Percentiles rank a stretch among this genome's conserved stretches.
phyloP scores from a whole-genome alignment of 2,113 vertebrate species.

The Sturnus vulgaris region DNA sequence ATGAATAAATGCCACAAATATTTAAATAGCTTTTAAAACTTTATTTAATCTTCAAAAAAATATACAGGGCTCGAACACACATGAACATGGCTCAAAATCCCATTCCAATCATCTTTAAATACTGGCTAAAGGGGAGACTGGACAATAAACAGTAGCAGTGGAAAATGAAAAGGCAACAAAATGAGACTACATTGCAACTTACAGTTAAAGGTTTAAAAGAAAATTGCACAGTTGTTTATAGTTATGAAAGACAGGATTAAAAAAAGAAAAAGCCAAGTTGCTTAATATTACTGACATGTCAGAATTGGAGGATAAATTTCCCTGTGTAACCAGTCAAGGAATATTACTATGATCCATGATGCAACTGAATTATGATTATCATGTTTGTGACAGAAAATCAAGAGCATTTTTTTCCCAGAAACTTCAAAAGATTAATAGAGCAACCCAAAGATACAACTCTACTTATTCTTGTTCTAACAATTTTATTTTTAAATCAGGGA shows the following conservation, averaged over 20 bases:
- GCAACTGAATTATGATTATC: neutral
- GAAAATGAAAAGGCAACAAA: neutral
- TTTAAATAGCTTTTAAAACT: neutral
- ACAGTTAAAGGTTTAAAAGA: neutral
- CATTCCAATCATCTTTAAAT: neutral
- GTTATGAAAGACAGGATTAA: neutral
- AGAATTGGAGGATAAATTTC: conserved; percentile 34
- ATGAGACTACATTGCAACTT: neutral
- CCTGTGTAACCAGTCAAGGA: neutral
- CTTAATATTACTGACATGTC: neutral
- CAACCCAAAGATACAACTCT: neutral
- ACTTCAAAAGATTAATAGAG: conserved; percentile 2
- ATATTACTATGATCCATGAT: conserved; percentile 6
- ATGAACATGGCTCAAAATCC: neutral
- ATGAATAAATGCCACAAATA: conserved; percentile 11
- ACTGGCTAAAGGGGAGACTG: neutral
- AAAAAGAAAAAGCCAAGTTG: neutral
- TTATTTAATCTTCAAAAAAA: conserved; percentile 22
- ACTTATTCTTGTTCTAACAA: neutral
- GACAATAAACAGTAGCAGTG: neutral
- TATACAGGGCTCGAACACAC: neutral
- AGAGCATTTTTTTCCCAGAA: neutral
- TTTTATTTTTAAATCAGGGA: conserved; percentile 47
- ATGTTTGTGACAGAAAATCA: conserved; percentile 5
- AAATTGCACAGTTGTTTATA: neutral